These are phyloP conservation scores for Ceramica pisi DNA, from an alignment of 2,888 invertebrate genomes.

Conservation along the genomic window DNA sequence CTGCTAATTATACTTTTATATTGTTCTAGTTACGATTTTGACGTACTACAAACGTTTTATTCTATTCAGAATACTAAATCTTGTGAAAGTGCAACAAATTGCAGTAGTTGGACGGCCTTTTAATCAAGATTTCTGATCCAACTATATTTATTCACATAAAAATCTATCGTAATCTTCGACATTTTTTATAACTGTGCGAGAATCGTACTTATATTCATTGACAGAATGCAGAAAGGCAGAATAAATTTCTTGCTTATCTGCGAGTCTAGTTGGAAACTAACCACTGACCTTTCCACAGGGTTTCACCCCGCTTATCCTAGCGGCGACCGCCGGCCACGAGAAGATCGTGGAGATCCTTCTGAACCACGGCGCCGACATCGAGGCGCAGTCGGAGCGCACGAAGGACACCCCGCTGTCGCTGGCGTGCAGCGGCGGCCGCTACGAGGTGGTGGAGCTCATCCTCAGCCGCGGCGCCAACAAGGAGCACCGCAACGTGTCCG, in stretches of 20 bases:
- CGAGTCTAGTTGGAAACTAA: neutral
- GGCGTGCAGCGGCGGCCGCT: constrained; percentile 99
- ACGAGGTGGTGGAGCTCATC: constrained; percentile 98
- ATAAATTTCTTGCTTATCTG: neutral
- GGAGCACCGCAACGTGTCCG: constrained; percentile 99
- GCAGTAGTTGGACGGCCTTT: neutral
- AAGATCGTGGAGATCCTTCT: constrained; percentile 97
- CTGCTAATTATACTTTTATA: no score
- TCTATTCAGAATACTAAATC: neutral
- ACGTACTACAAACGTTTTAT: no score
- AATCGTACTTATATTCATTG: no score
- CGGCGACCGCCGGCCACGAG: constrained; percentile 97
- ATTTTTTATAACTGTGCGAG: neutral
- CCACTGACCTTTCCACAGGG: constrained; percentile 88
- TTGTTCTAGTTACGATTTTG: no score
- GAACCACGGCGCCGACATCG: constrained; percentile 98
- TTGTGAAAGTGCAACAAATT: neutral
- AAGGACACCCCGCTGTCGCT: constrained; percentile 99
- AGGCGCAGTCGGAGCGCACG: constrained; percentile 99
- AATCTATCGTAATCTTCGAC: neutral
- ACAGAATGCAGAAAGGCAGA: neutral
- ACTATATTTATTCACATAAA: no score
- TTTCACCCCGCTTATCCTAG: constrained; percentile 98
- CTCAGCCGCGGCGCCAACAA: constrained; percentile 98
- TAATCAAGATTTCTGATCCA: no score